A percentile compares a stretch with the other conserved stretches of the same genome.
Conservation (phyloP, 2,113 vertebrate genomes). For the Isurus oxyrinchus region DNA sequence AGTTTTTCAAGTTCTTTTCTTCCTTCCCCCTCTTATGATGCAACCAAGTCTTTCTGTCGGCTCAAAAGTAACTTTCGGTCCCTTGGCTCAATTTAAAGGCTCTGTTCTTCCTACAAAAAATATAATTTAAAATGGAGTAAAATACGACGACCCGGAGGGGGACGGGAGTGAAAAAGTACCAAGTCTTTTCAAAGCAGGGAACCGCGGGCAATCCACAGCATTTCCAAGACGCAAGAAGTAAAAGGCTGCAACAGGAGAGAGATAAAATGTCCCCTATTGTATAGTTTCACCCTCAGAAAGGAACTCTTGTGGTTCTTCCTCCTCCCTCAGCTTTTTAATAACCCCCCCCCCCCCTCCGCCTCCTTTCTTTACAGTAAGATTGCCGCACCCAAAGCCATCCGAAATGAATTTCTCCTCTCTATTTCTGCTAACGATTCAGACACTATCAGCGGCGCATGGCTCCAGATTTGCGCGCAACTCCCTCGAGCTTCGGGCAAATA, state of each 20-base stretch:
- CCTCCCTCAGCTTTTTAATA: neutral
- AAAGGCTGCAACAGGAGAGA: neutral
- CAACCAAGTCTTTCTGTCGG: neutral
- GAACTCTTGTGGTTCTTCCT: neutral
- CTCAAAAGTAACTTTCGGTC: neutral
- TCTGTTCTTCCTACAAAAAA: neutral
- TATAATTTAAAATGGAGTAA: conserved; percentile 11
- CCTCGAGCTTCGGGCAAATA: neutral
- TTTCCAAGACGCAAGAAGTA: neutral
- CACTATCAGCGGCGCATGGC: neutral
- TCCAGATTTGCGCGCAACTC: neutral
- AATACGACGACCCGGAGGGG: neutral
- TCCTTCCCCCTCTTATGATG: neutral
- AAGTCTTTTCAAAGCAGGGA: conserved; percentile 13
- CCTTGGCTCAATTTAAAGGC: neutral
- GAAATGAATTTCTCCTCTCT: neutral
- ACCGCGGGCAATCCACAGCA: neutral
- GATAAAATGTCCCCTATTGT: neutral
- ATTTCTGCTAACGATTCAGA: neutral
- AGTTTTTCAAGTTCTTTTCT: neutral
- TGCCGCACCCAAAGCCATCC: conserved; percentile 26
- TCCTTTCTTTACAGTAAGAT: neutral
- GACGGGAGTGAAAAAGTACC: neutral
- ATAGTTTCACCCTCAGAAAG: neutral
- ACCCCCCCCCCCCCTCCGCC: neutral